Evolutionary conservation across 2,113 vertebrate genomes (phyloP).

Genomic region (Callaeas wilsoni): DNA sequence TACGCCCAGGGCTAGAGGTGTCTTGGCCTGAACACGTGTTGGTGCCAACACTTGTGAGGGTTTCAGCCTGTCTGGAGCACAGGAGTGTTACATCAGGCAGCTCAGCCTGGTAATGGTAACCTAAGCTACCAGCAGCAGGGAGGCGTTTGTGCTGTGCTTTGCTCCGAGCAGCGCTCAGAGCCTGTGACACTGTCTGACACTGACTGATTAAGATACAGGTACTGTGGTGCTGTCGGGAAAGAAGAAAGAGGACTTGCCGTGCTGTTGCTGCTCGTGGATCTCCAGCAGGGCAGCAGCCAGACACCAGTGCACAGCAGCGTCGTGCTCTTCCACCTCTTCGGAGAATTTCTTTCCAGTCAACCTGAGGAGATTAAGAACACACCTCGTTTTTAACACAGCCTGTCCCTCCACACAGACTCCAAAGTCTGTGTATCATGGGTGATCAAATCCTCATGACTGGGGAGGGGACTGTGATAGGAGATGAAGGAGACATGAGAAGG

Average conservation of each 20-base stretch:
- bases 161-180: background rate
- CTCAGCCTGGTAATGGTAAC: slow-evolving; percentile 13
- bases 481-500: background rate
- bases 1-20: background rate
- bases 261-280: background rate
- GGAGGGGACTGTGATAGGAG: background rate
- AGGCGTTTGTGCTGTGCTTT: slow-evolving; percentile 16
- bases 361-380: background rate
- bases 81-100: background rate
- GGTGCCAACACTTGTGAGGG: background rate
- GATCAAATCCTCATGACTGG: background rate
- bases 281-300: slow-evolving; percentile 46
- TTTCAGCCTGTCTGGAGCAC: background rate
- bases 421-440: background rate
- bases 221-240: slow-evolving; percentile 22
- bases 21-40: background rate
- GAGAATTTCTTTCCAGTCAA: slow-evolving; percentile 16
- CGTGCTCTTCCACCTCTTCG: background rate
- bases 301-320: background rate
- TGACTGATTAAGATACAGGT: slow-evolving; percentile 47
- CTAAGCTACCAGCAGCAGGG: slow-evolving; percentile 52
- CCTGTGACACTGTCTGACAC: slow-evolving; percentile 49
- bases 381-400: background rate
- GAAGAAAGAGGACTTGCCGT: slow-evolving; percentile 9
- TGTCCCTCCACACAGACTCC: background rate